Percentiles rank a stretch among this genome's conserved stretches.
Conservation (phyloP, 2,113 vertebrate genomes). For the Lophochroa leadbeateri region DNA sequence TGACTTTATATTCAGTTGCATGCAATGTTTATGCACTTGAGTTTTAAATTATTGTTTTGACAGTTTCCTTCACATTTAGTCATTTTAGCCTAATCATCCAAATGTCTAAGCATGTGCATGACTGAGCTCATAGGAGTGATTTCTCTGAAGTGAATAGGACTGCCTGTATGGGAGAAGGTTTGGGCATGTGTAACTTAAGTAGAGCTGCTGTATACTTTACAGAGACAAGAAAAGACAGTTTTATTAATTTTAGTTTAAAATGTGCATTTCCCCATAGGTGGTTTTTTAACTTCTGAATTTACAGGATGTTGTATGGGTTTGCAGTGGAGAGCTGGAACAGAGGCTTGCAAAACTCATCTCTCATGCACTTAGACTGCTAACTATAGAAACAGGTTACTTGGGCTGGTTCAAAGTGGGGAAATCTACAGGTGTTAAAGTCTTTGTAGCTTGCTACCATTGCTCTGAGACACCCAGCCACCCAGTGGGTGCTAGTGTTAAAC, state of each 20-base stretch:
- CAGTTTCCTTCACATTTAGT: background rate
- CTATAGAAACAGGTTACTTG: background rate
- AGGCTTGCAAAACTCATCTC: background rate
- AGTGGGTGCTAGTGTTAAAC: background rate
- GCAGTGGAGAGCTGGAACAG: background rate
- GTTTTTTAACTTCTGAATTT: background rate
- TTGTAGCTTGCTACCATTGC: background rate
- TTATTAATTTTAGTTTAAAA: background rate
- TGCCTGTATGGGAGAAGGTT: background rate
- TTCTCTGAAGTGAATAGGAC: background rate
- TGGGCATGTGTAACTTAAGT: background rate
- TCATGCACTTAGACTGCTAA: background rate
- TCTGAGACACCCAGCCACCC: background rate
- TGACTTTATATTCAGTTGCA: background rate
- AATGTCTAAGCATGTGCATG: background rate
- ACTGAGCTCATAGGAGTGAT: background rate
- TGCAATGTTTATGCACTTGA: background rate
- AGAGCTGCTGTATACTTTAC: background rate
- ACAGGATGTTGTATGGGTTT: background rate
- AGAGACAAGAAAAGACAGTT: background rate
- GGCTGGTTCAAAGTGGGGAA: background rate
- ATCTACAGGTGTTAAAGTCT: background rate
- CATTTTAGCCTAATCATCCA: background rate
- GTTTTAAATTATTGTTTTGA: constrained; percentile 27
- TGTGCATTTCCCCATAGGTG: background rate